Evolutionary conservation across 1,140 invertebrate genomes (phyloP).

Genomic region (Drosophila tsacasi): DNA sequence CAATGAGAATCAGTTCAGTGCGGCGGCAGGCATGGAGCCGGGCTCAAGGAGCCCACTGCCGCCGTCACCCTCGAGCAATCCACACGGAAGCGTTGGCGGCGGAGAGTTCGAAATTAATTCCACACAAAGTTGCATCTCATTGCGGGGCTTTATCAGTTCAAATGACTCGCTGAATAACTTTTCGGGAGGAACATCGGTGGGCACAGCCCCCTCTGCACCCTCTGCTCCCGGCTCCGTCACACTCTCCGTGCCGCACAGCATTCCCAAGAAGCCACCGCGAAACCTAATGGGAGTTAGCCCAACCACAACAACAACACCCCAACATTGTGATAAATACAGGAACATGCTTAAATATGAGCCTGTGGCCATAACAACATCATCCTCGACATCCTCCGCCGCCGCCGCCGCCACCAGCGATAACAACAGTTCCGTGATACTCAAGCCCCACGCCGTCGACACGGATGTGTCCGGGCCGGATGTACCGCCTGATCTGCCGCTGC

Average conservation of each 20-base stretch:
- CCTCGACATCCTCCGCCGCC: conserved; percentile 62
- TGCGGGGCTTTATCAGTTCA: conserved; percentile 74
- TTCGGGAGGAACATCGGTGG: conserved; percentile 19
- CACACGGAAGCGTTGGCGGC: conserved; percentile 59
- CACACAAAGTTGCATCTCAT: conserved; percentile 71
- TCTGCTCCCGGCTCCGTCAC: conserved; percentile 14
- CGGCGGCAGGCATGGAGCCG: conserved; percentile 90
- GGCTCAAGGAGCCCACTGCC: conserved; percentile 91
- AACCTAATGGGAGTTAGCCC: conserved; percentile 62
- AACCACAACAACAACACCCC: conserved; percentile 4
- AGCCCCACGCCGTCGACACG: conserved; percentile 41
- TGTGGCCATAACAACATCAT: conserved; percentile 83
- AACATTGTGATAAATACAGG: conserved; percentile 78
- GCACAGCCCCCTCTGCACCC: not conserved
- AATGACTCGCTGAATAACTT: conserved; percentile 80
- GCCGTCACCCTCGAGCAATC: conserved; percentile 88
- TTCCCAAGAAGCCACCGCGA: conserved; percentile 82
- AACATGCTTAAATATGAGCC: conserved; percentile 81
- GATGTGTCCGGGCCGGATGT: not conserved
- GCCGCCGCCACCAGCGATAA: conserved; percentile 29
- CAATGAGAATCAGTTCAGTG: conserved; percentile 90
- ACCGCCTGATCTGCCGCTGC: conserved; percentile 70
- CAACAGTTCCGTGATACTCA: conserved; percentile 72
- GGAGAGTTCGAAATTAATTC: conserved; percentile 72
- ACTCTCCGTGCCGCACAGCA: conserved; percentile 59